Evolutionary conservation across 2,797 vertebrate species (phyloP).

Genomic region (Eulemur mongoz): DNA sequence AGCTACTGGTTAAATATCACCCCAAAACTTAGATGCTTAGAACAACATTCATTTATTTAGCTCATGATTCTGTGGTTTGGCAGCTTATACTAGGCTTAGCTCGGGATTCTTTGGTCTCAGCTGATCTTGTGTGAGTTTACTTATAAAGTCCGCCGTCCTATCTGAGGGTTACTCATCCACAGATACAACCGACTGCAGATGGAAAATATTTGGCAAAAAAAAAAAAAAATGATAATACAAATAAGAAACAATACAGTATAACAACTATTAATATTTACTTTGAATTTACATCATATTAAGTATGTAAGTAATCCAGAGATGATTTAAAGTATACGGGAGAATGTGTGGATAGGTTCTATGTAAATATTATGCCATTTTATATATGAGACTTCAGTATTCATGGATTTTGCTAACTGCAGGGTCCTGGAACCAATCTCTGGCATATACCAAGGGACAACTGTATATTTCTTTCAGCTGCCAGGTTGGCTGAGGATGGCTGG

Average conservation of each 20-base stretch:
- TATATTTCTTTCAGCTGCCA: background rate
- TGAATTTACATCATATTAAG: background rate
- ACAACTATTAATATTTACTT: background rate
- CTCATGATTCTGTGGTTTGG: background rate
- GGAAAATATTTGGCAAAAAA: background rate
- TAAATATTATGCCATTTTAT: background rate
- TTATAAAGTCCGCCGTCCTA: background rate
- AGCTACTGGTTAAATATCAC: background rate
- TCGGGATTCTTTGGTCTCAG: background rate
- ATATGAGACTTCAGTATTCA: background rate
- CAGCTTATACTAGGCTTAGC: background rate
- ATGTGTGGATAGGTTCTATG: background rate
- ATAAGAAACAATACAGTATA: background rate
- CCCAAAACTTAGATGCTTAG: background rate
- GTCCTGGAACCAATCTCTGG: background rate
- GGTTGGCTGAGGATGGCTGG: background rate
- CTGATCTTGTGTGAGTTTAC: background rate
- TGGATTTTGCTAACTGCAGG: background rate
- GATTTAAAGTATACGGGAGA: background rate
- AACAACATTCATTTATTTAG: background rate
- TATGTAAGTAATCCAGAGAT: background rate
- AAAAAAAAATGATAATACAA: background rate
- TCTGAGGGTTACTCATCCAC: background rate
- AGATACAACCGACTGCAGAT: background rate
- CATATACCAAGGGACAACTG: background rate